Evolutionary conservation across 2,888 invertebrate species (phyloP).

Genomic region (Nomada fucata): DNA sequence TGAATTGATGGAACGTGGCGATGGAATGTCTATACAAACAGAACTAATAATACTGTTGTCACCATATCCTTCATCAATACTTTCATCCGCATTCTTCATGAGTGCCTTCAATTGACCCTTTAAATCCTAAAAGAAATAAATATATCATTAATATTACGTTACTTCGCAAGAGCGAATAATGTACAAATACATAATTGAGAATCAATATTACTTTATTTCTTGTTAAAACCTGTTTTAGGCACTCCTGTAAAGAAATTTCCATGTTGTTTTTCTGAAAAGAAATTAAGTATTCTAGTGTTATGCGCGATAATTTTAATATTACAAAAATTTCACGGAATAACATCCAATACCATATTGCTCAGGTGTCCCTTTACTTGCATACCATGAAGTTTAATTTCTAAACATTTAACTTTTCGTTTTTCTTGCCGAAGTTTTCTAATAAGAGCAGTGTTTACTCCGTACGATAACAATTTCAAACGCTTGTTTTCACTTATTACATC

Average conservation of each 20-base stretch:
- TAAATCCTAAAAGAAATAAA: constrained; percentile 68
- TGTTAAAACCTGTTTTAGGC: constrained; percentile 71
- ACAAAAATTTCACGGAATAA: neutral
- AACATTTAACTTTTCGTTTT: constrained; percentile 65
- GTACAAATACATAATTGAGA: neutral
- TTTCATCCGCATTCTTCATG: constrained; percentile 74
- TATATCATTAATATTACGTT: neutral
- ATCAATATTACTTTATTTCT: constrained; percentile 72
- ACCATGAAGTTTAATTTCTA: constrained; percentile 70
- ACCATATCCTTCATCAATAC: constrained; percentile 79
- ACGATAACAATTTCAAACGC: constrained; percentile 69
- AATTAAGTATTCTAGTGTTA: constrained; percentile 12
- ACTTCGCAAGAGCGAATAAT: neutral
- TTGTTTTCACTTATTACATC: constrained; percentile 73
- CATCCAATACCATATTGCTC: constrained; percentile 63
- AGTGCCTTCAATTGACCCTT: constrained; percentile 71
- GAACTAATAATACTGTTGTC: constrained; percentile 70
- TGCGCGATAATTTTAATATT: neutral
- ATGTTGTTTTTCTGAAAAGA: constrained; percentile 70
- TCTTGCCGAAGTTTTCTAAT: constrained; percentile 74
- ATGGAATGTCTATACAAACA: constrained; percentile 69
- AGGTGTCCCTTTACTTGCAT: constrained; percentile 56
- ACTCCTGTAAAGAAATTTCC: constrained; percentile 68
- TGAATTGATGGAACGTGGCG: constrained; percentile 70
- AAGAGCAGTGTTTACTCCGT: constrained; percentile 72